A percentile compares a stretch with the other conserved stretches of the same genome.
These are phyloP conservation scores for Austrofundulus limnaeus DNA, from an alignment of 2,113 vertebrate genomes.

Conservation along the genomic window DNA sequence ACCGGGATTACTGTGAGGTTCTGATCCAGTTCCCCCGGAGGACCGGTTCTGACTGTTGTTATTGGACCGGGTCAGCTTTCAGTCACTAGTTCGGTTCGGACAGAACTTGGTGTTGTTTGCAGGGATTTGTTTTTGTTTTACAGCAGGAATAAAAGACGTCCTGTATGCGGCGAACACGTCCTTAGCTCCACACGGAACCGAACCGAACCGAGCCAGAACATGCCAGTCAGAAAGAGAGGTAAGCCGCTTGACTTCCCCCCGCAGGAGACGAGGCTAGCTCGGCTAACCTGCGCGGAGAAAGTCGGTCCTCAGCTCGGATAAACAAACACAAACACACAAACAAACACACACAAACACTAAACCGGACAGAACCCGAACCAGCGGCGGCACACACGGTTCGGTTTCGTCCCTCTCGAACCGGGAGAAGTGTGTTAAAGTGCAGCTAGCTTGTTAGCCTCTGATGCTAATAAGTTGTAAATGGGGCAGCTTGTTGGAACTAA, in stretches of 20 bases:
- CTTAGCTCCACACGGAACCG: slow-evolving; percentile 30
- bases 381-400: neutral
- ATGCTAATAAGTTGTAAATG: slow-evolving; percentile 63
- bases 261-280: slow-evolving; percentile 43
- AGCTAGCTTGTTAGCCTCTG: slow-evolving; percentile 58
- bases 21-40: neutral
- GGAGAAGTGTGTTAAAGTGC: slow-evolving; percentile 54
- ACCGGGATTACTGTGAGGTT: neutral
- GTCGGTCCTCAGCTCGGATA: neutral
- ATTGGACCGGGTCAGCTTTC: neutral
- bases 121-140: slow-evolving; percentile 30
- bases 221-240: slow-evolving; percentile 94
- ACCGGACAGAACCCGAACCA: accelerated
- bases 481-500: slow-evolving; percentile 57
- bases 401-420: slow-evolving; percentile 7
- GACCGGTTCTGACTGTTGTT: neutral
- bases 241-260: slow-evolving; percentile 64
- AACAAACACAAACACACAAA: neutral
- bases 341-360: neutral
- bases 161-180: slow-evolving; percentile 40
- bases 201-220: slow-evolving; percentile 65
- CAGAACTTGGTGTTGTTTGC: slow-evolving; percentile 44
- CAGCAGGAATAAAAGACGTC: neutral
- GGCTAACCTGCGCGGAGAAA: slow-evolving; percentile 33
- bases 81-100: slow-evolving; percentile 13